A percentile compares a stretch with the other conserved stretches of the same genome.
Conservation (phyloP, 2,113 vertebrate genomes). For the Phasianus colchicus region DNA sequence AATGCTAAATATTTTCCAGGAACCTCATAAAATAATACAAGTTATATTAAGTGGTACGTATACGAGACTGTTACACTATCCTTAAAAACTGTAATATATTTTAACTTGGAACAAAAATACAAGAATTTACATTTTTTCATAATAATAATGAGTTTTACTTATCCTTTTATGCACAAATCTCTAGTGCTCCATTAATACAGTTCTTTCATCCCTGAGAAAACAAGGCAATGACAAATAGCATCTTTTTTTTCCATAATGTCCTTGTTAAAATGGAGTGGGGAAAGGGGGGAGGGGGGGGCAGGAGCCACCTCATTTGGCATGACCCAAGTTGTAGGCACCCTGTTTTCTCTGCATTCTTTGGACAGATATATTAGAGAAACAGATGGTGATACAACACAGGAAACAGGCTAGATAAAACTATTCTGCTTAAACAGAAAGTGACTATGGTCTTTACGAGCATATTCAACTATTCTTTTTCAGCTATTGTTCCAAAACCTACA, state of each 20-base stretch:
- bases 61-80: not conserved
- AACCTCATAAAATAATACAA: not conserved
- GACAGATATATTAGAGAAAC: not conserved
- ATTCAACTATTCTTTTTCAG: not conserved
- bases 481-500: not conserved
- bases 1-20: not conserved
- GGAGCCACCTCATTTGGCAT: not conserved
- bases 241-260: not conserved
- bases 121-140: not conserved
- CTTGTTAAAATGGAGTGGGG: not conserved
- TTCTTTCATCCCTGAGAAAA: not conserved
- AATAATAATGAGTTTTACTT: not conserved
- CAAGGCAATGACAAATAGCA: not conserved
- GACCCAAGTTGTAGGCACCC: not conserved
- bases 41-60: not conserved
- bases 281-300: too few relatives aligned
- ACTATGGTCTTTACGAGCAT: not conserved
- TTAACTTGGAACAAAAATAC: not conserved
- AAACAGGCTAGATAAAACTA: not conserved
- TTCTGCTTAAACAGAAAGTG: not conserved
- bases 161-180: not conserved
- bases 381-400: not conserved
- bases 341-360: not conserved
- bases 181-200: not conserved
- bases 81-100: not conserved